Evolutionary conservation across 2,888 invertebrate species (phyloP), one percentile per base, ranked within the genome.

Genomic region (Beris morrisii): DNA sequence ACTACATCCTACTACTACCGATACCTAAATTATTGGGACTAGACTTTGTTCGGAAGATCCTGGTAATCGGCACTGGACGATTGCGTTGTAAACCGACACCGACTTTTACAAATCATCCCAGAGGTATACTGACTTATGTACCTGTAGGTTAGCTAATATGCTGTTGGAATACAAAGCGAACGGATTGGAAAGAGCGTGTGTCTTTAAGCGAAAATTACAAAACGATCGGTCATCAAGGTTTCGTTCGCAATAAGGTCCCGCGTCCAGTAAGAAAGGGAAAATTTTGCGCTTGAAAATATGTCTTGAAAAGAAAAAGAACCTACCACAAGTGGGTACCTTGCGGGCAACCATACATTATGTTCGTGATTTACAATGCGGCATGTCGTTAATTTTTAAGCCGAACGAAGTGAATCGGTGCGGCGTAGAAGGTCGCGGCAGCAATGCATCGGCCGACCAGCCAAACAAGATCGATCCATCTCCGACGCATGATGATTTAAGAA

Each of bases 301-400:
- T 3, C 22, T 22, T 22, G 22, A 43, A 38, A 12, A 61, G 15
- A 61, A 48, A 38, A 52, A 38, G 11, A 15, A 30, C 48, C 4
- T 28, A 30, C 31, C 52, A 61, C 46, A 61, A 61, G 52, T 30
- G 32, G 4, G 61, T 61, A 61, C 61, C 61, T 61, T 61, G 61
- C 15, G 61, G 61, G 46, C 50, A 32, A 61, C 52, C 15, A 61
- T 52, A 52, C 61, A 50, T 61, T 61, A 61, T 52, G 38, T 50
- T 61, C 22, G 61, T 52, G 61, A 61, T 61, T 61, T 61, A 61
- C 61, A 61, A 61, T 38, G 61, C 50, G 61, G 61, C 30, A 61
- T 46, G 22, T 61, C 61, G 61, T 61, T 61, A 61, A 61, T 61
- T 61, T 61, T 52, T 9, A 50, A 61, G 15, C 32, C 15, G 7